These are phyloP conservation scores for Bombus polaris DNA, from an alignment of 1,140 invertebrate genomes.

Conservation along the genomic window DNA sequence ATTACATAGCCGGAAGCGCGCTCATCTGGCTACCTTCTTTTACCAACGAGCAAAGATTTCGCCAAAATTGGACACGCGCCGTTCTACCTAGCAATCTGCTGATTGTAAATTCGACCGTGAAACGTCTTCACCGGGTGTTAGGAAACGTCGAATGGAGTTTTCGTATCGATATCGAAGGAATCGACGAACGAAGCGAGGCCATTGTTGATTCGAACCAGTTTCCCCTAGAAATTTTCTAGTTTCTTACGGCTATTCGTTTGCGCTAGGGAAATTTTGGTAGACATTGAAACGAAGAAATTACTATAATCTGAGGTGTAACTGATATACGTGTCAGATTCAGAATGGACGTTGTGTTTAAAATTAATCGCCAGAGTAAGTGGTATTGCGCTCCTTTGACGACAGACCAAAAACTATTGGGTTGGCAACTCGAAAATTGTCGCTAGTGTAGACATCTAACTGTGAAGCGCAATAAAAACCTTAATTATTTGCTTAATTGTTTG, in stretches of 20 bases:
- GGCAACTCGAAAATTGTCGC: no score
- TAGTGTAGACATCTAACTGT: no score
- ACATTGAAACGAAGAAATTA: not conserved
- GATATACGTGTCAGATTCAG: no score
- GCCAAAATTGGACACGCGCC: not conserved
- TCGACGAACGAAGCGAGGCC: not conserved
- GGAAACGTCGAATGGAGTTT: constrained; percentile 5
- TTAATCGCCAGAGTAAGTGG: no score
- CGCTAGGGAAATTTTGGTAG: not conserved
- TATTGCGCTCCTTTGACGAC: no score
- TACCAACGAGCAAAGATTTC: not conserved
- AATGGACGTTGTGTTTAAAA: no score
- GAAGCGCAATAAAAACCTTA: no score
- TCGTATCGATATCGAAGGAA: constrained; percentile 15
- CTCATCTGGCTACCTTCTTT: not conserved
- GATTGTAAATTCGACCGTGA: not conserved
- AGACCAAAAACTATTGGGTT: no score
- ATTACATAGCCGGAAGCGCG: not conserved
- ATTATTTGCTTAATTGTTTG: no score
- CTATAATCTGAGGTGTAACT: no score
- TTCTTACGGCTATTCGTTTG: not conserved
- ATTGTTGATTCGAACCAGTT: constrained; percentile 34
- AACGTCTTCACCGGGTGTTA: not conserved
- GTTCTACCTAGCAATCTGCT: not conserved
- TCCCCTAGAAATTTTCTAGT: not conserved